These are phyloP conservation scores for Semicossyphus pulcher DNA, from an alignment of 2,113 vertebrate genomes.

Conservation along the genomic window DNA sequence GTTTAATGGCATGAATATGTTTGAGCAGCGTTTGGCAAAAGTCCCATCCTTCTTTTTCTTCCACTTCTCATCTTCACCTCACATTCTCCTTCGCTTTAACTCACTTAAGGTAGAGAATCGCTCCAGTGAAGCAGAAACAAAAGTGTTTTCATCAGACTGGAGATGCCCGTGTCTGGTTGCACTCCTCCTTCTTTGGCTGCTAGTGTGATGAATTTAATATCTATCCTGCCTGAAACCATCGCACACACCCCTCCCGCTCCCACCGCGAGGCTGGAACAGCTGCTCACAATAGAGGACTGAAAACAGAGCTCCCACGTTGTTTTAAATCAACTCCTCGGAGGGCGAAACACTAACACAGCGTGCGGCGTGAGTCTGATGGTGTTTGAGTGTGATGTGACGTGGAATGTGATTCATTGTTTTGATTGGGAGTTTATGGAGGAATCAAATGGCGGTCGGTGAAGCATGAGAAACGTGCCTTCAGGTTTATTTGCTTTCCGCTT, in stretches of 20 bases:
- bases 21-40: slow-evolving; percentile 65
- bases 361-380: slow-evolving; percentile 35
- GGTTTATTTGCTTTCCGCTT: slow-evolving; percentile 66
- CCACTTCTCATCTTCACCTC: slow-evolving; percentile 34
- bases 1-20: slow-evolving; percentile 71
- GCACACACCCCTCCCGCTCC: slow-evolving; percentile 33
- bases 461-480: slow-evolving; percentile 50
- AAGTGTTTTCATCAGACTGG: slow-evolving; percentile 52
- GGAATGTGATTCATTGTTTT: slow-evolving; percentile 65
- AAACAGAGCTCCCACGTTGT: slow-evolving; percentile 59
- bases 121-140: slow-evolving; percentile 70
- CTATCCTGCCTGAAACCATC: slow-evolving; percentile 45
- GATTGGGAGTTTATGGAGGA: slow-evolving; percentile 55
- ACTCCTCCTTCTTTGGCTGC: slow-evolving; percentile 33
- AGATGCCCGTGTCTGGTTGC: slow-evolving; percentile 61
- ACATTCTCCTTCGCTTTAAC: slow-evolving; percentile 55
- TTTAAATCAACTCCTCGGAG: slow-evolving; percentile 48
- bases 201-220: slow-evolving; percentile 73
- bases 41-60: slow-evolving; percentile 28
- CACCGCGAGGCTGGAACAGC: slow-evolving; percentile 63
- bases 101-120: slow-evolving; percentile 59
- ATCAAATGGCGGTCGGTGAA: slow-evolving; percentile 50
- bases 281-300: slow-evolving; percentile 54
- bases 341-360: slow-evolving; percentile 36
- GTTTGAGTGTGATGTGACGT: slow-evolving; percentile 52